These are phyloP conservation scores for Poeciliopsis infans DNA, from an alignment of 2,797 vertebrate species.

Conservation along the genomic window DNA sequence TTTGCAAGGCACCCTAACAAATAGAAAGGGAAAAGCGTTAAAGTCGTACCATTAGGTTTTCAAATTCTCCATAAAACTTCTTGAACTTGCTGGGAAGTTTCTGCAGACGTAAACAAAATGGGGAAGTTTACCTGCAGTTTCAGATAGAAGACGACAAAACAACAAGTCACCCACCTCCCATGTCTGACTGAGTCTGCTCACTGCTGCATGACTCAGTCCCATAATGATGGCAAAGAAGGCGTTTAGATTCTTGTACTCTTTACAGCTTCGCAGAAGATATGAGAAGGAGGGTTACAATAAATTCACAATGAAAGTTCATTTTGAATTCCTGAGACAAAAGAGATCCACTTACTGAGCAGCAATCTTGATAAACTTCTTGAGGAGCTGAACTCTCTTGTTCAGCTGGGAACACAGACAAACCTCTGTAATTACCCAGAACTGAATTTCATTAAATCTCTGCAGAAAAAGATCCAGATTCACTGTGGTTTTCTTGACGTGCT, in stretches of 20 bases:
- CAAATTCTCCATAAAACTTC: slow-evolving; percentile 97
- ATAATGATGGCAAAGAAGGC: slow-evolving; percentile 96
- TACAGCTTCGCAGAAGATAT: slow-evolving; percentile 84
- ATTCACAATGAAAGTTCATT: not conserved
- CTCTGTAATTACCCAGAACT: slow-evolving; percentile 98
- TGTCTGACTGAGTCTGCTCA: slow-evolving; percentile 92
- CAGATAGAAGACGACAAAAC: not conserved
- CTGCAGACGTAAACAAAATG: slow-evolving; percentile 74
- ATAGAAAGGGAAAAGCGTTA: not conserved
- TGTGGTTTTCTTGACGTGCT: slow-evolving; percentile 93
- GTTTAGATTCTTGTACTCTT: slow-evolving; percentile 97
- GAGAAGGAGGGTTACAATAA: not conserved
- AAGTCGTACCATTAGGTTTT: slow-evolving; percentile 94
- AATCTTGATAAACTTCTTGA: slow-evolving; percentile 99
- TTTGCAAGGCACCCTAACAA: not conserved
- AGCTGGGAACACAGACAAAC: slow-evolving; percentile 94
- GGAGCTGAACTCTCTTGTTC: slow-evolving; percentile 95
- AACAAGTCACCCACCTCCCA: slow-evolving; percentile 90
- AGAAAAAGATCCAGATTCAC: slow-evolving; percentile 98
- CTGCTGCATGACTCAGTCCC: slow-evolving; percentile 96
- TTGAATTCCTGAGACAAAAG: not conserved
- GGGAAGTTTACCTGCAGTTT: not conserved
- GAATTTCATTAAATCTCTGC: slow-evolving; percentile 96
- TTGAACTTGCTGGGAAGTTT: slow-evolving; percentile 99
- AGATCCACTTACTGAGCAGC: slow-evolving; percentile 92